These are phyloP conservation scores for Mystacornis crossleyi DNA, from an alignment of 2,113 vertebrate species.

Conservation along the genomic window DNA sequence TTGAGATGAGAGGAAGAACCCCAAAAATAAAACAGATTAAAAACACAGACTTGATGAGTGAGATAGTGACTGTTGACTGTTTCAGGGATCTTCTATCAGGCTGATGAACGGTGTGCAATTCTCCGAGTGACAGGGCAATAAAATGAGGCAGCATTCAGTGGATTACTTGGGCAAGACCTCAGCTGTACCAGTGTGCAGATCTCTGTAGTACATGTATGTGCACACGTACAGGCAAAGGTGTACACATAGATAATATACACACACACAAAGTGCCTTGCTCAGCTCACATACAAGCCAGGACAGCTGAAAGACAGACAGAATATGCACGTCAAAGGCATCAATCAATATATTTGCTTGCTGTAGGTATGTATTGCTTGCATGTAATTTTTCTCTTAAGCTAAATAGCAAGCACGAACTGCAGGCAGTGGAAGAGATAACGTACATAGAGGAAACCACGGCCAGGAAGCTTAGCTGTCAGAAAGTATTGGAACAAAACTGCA, in stretches of 20 bases:
- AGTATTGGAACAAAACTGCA: not conserved
- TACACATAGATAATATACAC: not conserved
- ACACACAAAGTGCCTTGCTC: not conserved
- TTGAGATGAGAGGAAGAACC: not conserved
- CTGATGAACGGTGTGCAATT: not conserved
- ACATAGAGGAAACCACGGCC: not conserved
- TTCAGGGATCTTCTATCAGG: not conserved
- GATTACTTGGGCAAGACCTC: not conserved
- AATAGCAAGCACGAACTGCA: not conserved
- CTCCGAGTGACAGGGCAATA: not conserved
- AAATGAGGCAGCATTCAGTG: not conserved
- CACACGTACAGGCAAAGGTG: too few relatives aligned
- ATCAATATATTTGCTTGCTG: not conserved
- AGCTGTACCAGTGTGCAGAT: not conserved
- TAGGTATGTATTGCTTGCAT: not conserved
- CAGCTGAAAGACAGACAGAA: not conserved
- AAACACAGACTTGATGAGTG: not conserved
- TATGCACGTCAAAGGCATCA: not conserved
- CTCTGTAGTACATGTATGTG: not conserved
- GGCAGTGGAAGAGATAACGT: not conserved
- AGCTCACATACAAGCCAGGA: not conserved
- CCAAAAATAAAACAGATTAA: not conserved
- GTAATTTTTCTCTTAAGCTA: not conserved
- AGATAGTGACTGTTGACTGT: not conserved
- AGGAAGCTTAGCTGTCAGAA: not conserved